Evolutionary conservation across 2,888 invertebrate genomes (phyloP).

Genomic region (Cyrtodaria siliqua): DNA sequence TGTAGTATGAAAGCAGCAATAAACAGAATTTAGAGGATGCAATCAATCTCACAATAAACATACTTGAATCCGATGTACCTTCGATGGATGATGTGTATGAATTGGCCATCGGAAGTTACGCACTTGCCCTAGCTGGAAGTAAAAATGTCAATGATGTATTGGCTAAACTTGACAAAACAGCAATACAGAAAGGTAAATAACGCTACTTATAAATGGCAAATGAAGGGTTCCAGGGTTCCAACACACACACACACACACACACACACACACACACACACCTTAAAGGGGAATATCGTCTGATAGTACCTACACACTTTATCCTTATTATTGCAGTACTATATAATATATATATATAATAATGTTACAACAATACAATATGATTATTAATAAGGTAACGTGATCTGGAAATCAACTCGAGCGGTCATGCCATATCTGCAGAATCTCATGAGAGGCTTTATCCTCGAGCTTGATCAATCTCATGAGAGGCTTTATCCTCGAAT

Average conservation of each 20-base stretch:
- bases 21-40: not conserved
- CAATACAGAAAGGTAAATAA: slow-evolving; percentile 21
- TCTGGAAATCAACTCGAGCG: too few relatives aligned
- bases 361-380: too few relatives aligned
- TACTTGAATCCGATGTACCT: not conserved
- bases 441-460: too few relatives aligned
- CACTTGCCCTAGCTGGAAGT: slow-evolving; percentile 26
- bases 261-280: not conserved
- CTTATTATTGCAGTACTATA: too few relatives aligned
- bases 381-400: too few relatives aligned
- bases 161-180: slow-evolving; percentile 8
- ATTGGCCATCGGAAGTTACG: slow-evolving; percentile 43
- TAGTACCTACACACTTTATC: too few relatives aligned
- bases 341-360: too few relatives aligned
- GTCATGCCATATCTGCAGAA: too few relatives aligned
- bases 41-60: not conserved
- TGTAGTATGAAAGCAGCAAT: slow-evolving; percentile 13
- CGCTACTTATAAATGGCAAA: not conserved
- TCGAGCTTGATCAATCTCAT: too few relatives aligned
- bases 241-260: too few relatives aligned
- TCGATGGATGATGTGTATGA: slow-evolving; percentile 30
- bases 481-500: too few relatives aligned
- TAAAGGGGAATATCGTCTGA: too few relatives aligned
- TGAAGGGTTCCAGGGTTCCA: not conserved
- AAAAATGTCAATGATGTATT: slow-evolving; percentile 17